Evolutionary conservation across 1,140 invertebrate genomes (phyloP).

Genomic region (Panagrolaimus sp.): DNA sequence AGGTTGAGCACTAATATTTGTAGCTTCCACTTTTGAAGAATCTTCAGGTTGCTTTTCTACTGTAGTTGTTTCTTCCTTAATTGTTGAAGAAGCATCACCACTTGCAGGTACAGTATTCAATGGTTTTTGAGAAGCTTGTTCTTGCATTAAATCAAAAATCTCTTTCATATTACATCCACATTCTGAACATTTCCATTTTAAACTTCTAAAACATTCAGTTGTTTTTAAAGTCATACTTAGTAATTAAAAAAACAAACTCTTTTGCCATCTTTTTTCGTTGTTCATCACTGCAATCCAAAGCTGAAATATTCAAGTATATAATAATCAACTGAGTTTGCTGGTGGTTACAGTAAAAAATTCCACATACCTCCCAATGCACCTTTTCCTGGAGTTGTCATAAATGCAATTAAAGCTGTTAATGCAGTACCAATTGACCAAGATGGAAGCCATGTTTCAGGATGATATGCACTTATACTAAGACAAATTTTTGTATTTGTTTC

Average conservation of each 20-base stretch:
- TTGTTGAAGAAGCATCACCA: neutral
- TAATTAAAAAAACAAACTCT: constrained; percentile 62
- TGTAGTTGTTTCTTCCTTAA: neutral
- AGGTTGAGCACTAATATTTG: no score
- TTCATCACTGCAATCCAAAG: constrained; percentile 76
- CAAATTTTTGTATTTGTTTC: constrained; percentile 79
- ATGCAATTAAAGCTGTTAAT: constrained; percentile 72
- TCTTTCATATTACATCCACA: constrained; percentile 47
- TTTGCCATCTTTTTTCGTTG: constrained; percentile 76
- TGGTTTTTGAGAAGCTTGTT: neutral
- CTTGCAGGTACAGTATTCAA: neutral
- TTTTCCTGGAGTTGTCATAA: constrained; percentile 69
- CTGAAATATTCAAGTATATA: no score
- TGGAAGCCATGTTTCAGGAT: constrained; percentile 95
- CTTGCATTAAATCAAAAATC: neutral
- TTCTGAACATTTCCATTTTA: constrained; percentile 38
- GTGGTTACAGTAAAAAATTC: no score
- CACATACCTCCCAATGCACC: constrained; percentile 73
- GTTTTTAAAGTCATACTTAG: neutral
- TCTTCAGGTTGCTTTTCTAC: neutral
- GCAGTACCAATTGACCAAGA: constrained; percentile 95
- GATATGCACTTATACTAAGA: constrained; percentile 92
- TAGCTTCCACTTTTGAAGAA: no score
- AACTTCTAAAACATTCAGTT: constrained; percentile 31
- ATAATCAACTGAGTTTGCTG: no score